Base-by-base conservation (phyloP, 2,797 vertebrate species). In the Macroramphosus scolopax region DNA sequence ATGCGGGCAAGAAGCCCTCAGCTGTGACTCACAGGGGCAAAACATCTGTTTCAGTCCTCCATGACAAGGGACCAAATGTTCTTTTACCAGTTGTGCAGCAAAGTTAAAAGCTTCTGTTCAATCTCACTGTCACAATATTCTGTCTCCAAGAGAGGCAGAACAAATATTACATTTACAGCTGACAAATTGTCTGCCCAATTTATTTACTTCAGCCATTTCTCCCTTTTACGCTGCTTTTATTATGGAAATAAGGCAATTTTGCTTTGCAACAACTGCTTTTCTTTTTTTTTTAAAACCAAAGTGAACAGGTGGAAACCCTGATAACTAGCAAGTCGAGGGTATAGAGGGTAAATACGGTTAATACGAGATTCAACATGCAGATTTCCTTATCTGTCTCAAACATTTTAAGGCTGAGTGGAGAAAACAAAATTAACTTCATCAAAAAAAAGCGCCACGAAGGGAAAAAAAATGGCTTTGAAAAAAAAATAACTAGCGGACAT, bases 341-440 rank as follows among this genome's bases (percentile, higher is more conserved):
- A n/a, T n/a, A n/a, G n/a, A n/a, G 15, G 50, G 50, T 67, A n/a
- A 47, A 40, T 22, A 18, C 25, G 43, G 25, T 42, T 69, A 49
- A 30, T n/a, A 38, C 52, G 17, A 68, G 49, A 64, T 56, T 59
- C 55, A 64, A 35, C 54, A 65, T 68, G 58, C 51, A 60, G 54
- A 76, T 62, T 46, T 51, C 17, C 61, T 68, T 63, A 66, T 78
- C 63, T 50, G 34, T 41, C 17, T 41, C 26, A 35, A 53, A 69
- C 47, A 62, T 30, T 62, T 59, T 17, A 62, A 51, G 16, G 22
- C 13, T 20, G 46, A 68, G 51, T 26, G 45, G 25, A 26, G 5
- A 28, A 53, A 56, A 63, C 26, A 33, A 59, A 51, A 72, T 42
- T 4, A 1, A n/a, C 6, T 22, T 16, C 25, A 51, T 51, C 25